phyloP scores from a whole-genome alignment of 2,797 vertebrate species.

The Acipenser transmontanus region DNA sequence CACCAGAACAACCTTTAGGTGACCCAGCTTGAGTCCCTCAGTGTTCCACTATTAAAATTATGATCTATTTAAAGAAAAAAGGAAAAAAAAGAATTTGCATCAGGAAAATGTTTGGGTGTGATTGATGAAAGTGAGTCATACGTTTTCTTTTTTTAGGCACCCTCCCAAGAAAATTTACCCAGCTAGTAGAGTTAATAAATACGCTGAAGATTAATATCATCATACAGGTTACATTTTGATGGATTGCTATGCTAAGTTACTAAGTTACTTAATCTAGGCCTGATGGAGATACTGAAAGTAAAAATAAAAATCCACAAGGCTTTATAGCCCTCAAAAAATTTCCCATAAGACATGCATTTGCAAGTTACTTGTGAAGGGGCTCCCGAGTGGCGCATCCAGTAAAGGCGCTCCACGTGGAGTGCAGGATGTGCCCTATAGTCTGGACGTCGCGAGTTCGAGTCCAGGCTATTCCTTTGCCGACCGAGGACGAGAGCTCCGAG shows the following conservation, averaged over 20 bases:
- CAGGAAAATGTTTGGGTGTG: conserved; percentile 36
- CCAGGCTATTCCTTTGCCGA: background rate
- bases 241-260: conserved; percentile 48
- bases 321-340: conserved; percentile 31
- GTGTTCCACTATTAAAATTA: conserved; percentile 14
- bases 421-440: no score
- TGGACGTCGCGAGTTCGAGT: no score
- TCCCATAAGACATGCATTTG: conserved; percentile 31
- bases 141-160: background rate
- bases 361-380: conserved; percentile 13
- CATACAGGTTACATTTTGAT: conserved; percentile 37
- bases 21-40: conserved; percentile 16
- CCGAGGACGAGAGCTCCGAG: background rate
- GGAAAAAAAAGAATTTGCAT: background rate
- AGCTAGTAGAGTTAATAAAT: conserved; percentile 46
- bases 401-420: no score
- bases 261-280: conserved; percentile 29
- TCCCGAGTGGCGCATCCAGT: no score
- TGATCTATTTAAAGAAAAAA: conserved; percentile 22
- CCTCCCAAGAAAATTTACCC: conserved; percentile 26
- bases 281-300: conserved; percentile 3
- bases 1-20: conserved; percentile 7
- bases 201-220: conserved; percentile 38
- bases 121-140: conserved; percentile 25
- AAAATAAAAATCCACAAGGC: conserved; percentile 32